phyloP scores from a whole-genome alignment of 2,797 vertebrate species.

The Xenopus petersii region DNA sequence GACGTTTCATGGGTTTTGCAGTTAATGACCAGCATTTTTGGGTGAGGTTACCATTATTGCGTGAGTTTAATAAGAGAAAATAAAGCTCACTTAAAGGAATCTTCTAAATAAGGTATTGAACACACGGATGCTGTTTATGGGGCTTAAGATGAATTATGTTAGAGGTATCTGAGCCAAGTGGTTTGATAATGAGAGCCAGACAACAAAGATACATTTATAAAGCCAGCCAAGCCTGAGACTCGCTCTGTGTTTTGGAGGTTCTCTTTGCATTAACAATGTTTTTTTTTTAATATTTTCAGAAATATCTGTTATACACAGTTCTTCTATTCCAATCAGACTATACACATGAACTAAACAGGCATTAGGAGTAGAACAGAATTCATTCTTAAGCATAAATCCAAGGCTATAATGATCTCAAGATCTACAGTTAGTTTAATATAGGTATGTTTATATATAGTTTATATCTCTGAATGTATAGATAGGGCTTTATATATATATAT shows the following conservation, averaged over 20 bases:
- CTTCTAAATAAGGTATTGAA: conserved; percentile 50
- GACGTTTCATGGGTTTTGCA: conserved; percentile 45
- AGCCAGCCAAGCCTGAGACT: conserved; percentile 37
- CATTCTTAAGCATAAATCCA: too few relatives aligned
- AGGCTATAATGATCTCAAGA: too few relatives aligned
- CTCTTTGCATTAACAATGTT: conserved; percentile 20
- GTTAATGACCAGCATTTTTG: conserved; percentile 46
- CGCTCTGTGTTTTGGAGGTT: conserved; percentile 13
- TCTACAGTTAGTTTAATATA: too few relatives aligned
- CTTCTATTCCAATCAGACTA: background rate
- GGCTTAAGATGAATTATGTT: conserved; percentile 50
- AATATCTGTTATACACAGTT: background rate
- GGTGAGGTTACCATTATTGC: conserved; percentile 46
- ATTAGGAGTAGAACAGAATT: background rate
- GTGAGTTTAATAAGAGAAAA: conserved; percentile 49
- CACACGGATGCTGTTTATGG: conserved; percentile 50
- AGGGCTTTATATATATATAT: too few relatives aligned
- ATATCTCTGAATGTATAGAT: too few relatives aligned
- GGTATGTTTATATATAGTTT: too few relatives aligned
- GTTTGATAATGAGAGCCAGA: conserved; percentile 50
- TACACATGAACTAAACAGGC: background rate
- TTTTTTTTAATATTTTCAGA: conserved; percentile 18
- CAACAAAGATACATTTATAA: conserved; percentile 48
- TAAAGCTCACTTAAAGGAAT: conserved; percentile 46
- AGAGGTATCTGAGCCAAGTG: conserved; percentile 46